A percentile compares a stretch with the other conserved stretches of the same genome.
These are phyloP conservation scores for Montipora capricornis DNA, from an alignment of 64 coral and sea anemone species.

Conservation along the genomic window DNA sequence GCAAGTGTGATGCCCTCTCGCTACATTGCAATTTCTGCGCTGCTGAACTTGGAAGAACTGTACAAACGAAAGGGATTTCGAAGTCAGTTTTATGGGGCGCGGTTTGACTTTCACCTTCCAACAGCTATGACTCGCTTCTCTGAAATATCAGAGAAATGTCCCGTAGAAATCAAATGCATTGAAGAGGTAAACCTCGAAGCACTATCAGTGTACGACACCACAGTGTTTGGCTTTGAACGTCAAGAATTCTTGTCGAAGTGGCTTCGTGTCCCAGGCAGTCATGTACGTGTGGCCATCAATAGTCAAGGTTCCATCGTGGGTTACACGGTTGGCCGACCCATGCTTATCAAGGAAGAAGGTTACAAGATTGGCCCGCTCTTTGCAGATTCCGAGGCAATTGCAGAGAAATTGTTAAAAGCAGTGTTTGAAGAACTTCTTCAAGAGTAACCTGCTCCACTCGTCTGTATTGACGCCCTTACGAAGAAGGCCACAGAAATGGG, in stretches of 20 bases:
- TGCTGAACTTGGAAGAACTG: no score
- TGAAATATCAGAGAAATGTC: no score
- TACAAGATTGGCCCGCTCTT: slow-evolving; percentile 33
- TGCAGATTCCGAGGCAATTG: slow-evolving; percentile 12
- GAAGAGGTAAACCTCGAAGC: no score
- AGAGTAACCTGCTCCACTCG: background rate
- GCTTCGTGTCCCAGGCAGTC: background rate
- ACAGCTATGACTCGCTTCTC: no score
- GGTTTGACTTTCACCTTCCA: no score
- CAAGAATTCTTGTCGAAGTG: slow-evolving; percentile 24
- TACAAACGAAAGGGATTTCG: no score
- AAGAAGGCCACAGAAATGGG: background rate
- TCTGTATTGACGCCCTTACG: background rate
- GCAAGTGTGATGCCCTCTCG: no score
- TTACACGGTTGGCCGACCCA: background rate
- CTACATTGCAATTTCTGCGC: no score
- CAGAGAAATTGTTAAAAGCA: slow-evolving; percentile 1
- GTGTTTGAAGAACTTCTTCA: slow-evolving; percentile 10
- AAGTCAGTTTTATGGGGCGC: no score
- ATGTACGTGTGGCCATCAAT: slow-evolving; percentile 11
- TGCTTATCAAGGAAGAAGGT: background rate
- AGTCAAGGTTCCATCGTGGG: slow-evolving; percentile 20
- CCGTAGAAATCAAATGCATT: no score
- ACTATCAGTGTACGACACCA: no score
- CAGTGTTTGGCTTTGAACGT: slow-evolving; percentile 34